phyloP scores from a whole-genome alignment of 2,797 vertebrate genomes.

The Gobionotothen gibberifrons region DNA sequence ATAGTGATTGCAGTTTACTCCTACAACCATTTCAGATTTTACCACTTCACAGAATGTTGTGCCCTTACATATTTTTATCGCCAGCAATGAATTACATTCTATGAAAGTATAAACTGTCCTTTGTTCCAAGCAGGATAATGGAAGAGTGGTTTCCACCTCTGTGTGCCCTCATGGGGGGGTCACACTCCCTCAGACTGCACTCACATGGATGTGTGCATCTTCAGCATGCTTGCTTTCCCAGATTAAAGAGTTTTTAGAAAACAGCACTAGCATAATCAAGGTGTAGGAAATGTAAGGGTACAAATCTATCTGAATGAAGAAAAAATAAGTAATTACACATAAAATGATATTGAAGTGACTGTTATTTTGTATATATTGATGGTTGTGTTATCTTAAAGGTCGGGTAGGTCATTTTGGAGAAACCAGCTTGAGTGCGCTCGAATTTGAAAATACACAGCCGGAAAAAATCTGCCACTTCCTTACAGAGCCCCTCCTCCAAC shows the following conservation, averaged over 20 bases:
- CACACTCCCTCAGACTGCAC: background rate
- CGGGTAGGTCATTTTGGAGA: too few species aligned
- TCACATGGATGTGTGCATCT: background rate
- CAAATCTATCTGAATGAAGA: background rate
- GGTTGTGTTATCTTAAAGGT: too few species aligned
- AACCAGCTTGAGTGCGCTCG: too few species aligned
- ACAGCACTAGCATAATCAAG: background rate
- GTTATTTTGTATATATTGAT: too few species aligned
- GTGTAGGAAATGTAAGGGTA: background rate
- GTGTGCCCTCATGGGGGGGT: background rate
- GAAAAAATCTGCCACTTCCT: too few species aligned
- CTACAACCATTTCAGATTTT: background rate
- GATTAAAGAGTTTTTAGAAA: background rate
- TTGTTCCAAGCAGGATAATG: background rate
- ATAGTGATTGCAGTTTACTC: background rate
- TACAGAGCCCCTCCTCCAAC: too few species aligned
- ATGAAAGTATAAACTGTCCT: background rate
- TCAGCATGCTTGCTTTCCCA: background rate
- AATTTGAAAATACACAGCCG: too few species aligned
- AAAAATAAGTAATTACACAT: background rate
- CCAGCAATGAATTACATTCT: background rate
- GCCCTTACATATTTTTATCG: slow-evolving; percentile 6
- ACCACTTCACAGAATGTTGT: background rate
- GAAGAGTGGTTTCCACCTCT: slow-evolving; percentile 4
- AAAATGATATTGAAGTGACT: too few species aligned